Base-by-base conservation (phyloP, 2,113 vertebrate species). In the Zosterops japonicus region DNA sequence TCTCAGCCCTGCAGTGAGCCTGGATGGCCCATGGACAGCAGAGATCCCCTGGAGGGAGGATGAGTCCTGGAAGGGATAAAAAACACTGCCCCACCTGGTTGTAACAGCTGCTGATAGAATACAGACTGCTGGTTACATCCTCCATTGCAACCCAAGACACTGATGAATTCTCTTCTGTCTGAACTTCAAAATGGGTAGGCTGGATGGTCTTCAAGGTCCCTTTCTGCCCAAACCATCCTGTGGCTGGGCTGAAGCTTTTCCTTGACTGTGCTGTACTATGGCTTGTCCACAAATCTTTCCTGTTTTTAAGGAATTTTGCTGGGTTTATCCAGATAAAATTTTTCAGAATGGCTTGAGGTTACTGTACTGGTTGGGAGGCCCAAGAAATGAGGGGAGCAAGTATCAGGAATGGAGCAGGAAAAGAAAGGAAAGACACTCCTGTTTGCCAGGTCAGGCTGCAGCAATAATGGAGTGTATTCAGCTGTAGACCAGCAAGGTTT, bases 281-380 rank as follows among this genome's bases (percentile, higher is more conserved):
- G 28, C 41, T 72, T 2, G 14, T 25, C 16, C 13, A 6, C 29
- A 39, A 2, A 60, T 18, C 16, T 68, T 53, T 23, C 6, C 11
- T 2, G 7, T 6, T 77, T 64, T 79, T 24, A 25, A 61, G 47
- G 56, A 47, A 70, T 23, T 50, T 63, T 33, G 10, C 7, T 72
- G 3, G 0, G 72, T 77, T 55, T 46, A 15, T 59, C 9, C 20
- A 5, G 0, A 1, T 88, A 4, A 35, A 46, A 6, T 31, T 7
- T 28, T 60, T 29, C 42, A 16, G 6, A 31, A 5, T 16, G 21
- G 8, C 22, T 78, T 61, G 79, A 81, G 25, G 22, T 46, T 50
- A 17, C 18, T 67, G 1, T 22, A 4, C 16, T 28, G 29, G 5
- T 59, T 57, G 53, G 20, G 57, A 29, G 49, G 47, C 19, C 39